A percentile compares a stretch with the other conserved stretches of the same genome.
Conservation (phyloP, 2,113 vertebrate genomes). For the Peromyscus californicus region DNA sequence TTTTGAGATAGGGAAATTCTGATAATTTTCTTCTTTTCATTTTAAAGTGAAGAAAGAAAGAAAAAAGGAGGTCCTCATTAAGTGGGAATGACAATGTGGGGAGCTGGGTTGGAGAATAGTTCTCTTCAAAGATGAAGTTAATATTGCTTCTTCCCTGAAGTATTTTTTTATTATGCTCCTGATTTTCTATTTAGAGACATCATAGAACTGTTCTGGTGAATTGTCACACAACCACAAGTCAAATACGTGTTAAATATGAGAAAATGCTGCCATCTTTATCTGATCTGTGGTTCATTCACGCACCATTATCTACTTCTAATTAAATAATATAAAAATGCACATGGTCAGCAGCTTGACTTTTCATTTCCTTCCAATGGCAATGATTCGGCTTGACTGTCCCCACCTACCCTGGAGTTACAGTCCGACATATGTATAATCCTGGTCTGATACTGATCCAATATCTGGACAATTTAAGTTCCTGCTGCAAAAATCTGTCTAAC, state of each 20-base stretch:
- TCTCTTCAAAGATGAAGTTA: slow-evolving; percentile 81
- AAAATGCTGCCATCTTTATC: slow-evolving; percentile 98
- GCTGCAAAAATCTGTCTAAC: slow-evolving; percentile 81
- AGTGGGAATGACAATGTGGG: slow-evolving; percentile 56
- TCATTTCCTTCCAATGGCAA: slow-evolving; percentile 92
- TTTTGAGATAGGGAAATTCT: slow-evolving; percentile 72
- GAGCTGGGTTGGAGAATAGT: slow-evolving; percentile 83
- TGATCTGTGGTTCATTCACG: slow-evolving; percentile 98
- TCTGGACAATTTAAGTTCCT: slow-evolving; percentile 76
- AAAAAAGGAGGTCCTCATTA: slow-evolving; percentile 81
- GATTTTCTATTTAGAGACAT: slow-evolving; percentile 88
- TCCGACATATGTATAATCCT: slow-evolving; percentile 82
- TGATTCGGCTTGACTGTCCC: slow-evolving; percentile 87
- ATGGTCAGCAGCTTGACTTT: slow-evolving; percentile 98
- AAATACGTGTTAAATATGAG: slow-evolving; percentile 99
- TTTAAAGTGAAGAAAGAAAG: slow-evolving; percentile 45
- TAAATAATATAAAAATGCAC: slow-evolving; percentile 98
- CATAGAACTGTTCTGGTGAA: slow-evolving; percentile 94
- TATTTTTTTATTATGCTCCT: slow-evolving; percentile 89
- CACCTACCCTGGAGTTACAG: slow-evolving; percentile 85
- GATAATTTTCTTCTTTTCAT: slow-evolving; percentile 52
- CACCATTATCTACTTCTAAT: slow-evolving; percentile 99
- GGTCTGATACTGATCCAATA: slow-evolving; percentile 79
- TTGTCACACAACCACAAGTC: slow-evolving; percentile 96
- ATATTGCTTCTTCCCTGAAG: slow-evolving; percentile 86